These are phyloP conservation scores for Patiria miniata DNA, from an alignment of 35 echinoderm and acorn worm species.

Conservation along the genomic window DNA sequence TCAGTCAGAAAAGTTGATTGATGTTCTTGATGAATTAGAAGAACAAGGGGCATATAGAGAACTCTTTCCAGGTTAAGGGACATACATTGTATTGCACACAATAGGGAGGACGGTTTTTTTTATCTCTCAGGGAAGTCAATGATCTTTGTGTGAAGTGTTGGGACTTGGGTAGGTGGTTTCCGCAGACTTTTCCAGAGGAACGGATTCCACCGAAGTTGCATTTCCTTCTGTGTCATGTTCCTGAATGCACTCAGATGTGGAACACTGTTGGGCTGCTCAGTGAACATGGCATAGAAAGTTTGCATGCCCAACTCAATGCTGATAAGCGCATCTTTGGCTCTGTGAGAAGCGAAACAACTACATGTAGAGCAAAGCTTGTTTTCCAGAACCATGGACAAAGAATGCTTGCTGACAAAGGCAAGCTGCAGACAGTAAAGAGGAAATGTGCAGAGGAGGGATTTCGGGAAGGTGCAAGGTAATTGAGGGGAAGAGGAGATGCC, in stretches of 20 bases:
- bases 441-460: too few species aligned
- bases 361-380: neutral
- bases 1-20: neutral
- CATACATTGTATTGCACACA: neutral
- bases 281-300: conserved; percentile 20
- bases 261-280: neutral
- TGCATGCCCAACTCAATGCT: conserved; percentile 16
- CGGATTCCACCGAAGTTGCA: conserved; percentile 27
- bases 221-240: conserved; percentile 24
- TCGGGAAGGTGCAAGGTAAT: too few species aligned
- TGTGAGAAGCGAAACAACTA: neutral
- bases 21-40: neutral
- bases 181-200: neutral
- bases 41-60: neutral
- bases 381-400: neutral
- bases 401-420: neutral
- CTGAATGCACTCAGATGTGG: neutral
- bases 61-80: conserved; percentile 5
- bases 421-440: too few species aligned
- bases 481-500: too few species aligned
- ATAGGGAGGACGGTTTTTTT: neutral
- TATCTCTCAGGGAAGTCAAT: neutral
- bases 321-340: neutral
- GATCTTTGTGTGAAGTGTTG: neutral
- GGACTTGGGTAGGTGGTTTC: conserved; percentile 29